These are phyloP conservation scores for Eretmochelys imbricata DNA, from an alignment of 2,113 vertebrate genomes.

Conservation along the genomic window DNA sequence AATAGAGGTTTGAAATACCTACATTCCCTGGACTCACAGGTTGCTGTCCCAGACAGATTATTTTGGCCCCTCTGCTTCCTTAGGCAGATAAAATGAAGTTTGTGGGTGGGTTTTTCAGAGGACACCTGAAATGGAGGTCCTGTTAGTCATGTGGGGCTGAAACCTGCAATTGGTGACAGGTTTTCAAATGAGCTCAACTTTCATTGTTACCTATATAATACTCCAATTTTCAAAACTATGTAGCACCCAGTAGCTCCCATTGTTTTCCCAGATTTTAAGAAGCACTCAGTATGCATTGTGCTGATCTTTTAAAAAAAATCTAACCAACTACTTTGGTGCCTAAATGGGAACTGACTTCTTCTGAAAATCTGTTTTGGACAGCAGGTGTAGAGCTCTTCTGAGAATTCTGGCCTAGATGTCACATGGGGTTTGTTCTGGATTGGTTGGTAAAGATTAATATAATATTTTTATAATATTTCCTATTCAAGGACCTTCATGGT, in stretches of 20 bases:
- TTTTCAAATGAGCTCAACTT: neutral
- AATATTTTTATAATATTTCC: neutral
- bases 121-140: neutral
- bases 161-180: neutral
- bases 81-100: neutral
- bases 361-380: neutral
- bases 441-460: neutral
- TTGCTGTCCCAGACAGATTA: conserved; percentile 45
- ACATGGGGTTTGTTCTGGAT: neutral
- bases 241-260: neutral
- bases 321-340: neutral
- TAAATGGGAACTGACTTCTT: neutral
- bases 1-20: neutral
- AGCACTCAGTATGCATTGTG: conserved; percentile 5
- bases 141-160: neutral
- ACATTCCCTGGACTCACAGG: neutral
- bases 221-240: neutral
- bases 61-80: neutral
- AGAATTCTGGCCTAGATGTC: conserved; percentile 2
- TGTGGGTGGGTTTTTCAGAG: neutral
- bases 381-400: neutral
- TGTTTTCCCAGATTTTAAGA: conserved; percentile 33
- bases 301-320: neutral
- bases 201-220: neutral
- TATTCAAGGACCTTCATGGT: neutral